Evolutionary conservation across 1,140 invertebrate species (phyloP).

Genomic region (Amphibalanus amphitrite): DNA sequence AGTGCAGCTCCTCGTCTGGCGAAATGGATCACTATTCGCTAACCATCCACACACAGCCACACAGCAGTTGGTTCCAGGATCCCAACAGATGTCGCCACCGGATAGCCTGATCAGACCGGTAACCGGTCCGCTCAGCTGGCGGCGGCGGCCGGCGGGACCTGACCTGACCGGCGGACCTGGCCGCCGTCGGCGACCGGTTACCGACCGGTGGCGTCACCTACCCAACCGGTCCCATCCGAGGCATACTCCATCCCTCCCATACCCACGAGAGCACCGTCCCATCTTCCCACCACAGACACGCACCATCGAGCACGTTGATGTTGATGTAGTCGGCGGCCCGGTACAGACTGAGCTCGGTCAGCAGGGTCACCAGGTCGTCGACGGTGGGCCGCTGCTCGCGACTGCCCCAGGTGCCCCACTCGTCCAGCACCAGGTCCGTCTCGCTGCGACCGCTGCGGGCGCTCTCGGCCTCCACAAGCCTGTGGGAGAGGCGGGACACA

Average conservation of each 20-base stretch:
- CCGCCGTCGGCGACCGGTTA: conserved; percentile 8
- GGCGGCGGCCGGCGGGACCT: too few species aligned
- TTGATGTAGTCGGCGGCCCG: conserved; percentile 63
- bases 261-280: neutral
- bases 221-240: neutral
- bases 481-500: too few species aligned
- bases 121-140: too few species aligned
- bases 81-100: too few species aligned
- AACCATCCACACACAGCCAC: too few species aligned
- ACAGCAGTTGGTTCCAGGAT: too few species aligned
- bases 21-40: too few species aligned
- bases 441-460: conserved; percentile 25
- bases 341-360: conserved; percentile 45
- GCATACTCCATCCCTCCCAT: too few species aligned
- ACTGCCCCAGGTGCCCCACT: conserved; percentile 61
- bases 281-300: too few species aligned
- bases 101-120: too few species aligned
- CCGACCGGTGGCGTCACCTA: conserved; percentile 14
- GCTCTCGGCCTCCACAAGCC: conserved; percentile 32
- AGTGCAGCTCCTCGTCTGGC: too few species aligned
- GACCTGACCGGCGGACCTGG: conserved; percentile 4
- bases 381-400: too few species aligned
- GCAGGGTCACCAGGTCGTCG: conserved; percentile 38
- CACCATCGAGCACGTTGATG: conserved; percentile 40
- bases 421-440: conserved; percentile 55